A percentile compares a stretch with the other conserved stretches of the same genome.
phyloP scores from a whole-genome alignment of 2,113 vertebrate genomes.

The Castor canadensis region DNA sequence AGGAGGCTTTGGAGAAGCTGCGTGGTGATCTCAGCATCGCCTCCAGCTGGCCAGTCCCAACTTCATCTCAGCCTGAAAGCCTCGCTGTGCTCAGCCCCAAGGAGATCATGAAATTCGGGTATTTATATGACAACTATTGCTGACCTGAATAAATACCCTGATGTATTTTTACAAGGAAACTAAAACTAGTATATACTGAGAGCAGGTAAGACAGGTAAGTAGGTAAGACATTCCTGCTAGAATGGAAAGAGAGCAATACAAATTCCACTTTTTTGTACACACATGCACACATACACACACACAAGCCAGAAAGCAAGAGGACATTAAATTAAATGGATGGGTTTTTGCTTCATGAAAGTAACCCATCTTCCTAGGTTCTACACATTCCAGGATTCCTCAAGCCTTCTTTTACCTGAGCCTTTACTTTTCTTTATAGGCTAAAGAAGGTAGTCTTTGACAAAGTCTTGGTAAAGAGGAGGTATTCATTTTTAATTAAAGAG shows the following conservation, averaged over 20 bases:
- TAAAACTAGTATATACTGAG: not conserved
- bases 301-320: not conserved
- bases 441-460: not conserved
- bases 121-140: not conserved
- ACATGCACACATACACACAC: not conserved
- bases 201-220: not conserved
- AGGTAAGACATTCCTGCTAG: not conserved
- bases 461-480: not conserved
- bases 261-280: not conserved
- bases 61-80: not conserved
- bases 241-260: not conserved
- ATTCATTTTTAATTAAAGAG: not conserved
- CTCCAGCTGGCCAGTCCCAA: not conserved
- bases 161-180: conserved; percentile 21
- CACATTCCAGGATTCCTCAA: not conserved
- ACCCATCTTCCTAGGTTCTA: not conserved
- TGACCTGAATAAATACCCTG: not conserved
- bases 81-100: not conserved
- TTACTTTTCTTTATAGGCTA: not conserved
- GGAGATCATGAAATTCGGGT: not conserved
- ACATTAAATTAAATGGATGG: not conserved
- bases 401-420: not conserved
- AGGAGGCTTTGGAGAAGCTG: not conserved
- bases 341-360: conserved; percentile 23
- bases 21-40: not conserved